Percentiles rank a stretch among this genome's conserved stretches.
These are phyloP conservation scores for Zeus faber DNA, from an alignment of 2,113 vertebrate species.

Conservation along the genomic window DNA sequence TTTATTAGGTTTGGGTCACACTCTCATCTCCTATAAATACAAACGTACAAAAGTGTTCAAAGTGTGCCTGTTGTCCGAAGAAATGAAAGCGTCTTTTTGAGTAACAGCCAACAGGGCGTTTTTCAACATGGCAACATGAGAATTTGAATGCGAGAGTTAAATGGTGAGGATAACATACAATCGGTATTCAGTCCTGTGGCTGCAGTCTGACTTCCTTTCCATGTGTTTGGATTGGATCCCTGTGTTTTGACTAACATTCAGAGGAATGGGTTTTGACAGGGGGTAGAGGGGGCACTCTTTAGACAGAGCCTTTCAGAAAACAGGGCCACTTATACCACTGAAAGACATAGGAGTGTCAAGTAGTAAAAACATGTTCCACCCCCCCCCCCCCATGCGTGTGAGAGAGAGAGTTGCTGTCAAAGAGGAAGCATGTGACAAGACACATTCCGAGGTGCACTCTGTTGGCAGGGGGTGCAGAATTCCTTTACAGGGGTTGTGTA, in stretches of 20 bases:
- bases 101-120: no score
- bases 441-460: conserved; percentile 46
- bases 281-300: neutral
- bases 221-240: neutral
- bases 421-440: conserved; percentile 40
- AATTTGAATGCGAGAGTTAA: no score
- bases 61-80: no score
- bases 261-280: neutral
- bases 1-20: no score
- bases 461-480: conserved; percentile 20
- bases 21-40: no score
- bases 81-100: no score
- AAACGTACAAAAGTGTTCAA: no score
- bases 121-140: no score
- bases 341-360: conserved; percentile 15
- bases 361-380: conserved; percentile 42
- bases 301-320: neutral
- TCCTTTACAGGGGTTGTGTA: conserved; percentile 2
- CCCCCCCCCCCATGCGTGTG: conserved; percentile 29
- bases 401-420: conserved; percentile 5
- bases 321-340: neutral
- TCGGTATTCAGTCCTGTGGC: neutral
- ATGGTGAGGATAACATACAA: neutral
- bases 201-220: neutral
- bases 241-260: no score